Evolutionary conservation across 2,888 invertebrate genomes (phyloP).

Genomic region (Achlya flavicornis): DNA sequence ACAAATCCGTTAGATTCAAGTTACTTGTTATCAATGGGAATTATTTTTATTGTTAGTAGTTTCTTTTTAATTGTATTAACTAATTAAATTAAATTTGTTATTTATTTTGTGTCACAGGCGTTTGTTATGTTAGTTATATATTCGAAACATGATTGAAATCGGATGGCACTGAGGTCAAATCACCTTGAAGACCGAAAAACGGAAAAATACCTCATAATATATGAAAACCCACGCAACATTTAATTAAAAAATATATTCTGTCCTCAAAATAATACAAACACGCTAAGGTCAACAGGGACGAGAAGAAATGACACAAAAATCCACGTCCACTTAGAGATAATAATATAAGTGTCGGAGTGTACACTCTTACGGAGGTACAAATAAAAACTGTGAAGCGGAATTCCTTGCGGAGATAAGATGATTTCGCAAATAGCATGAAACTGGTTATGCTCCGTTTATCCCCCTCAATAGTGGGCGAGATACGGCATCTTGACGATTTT

Average conservation of each 20-base stretch:
- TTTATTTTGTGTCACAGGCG: not conserved
- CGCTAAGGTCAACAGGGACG: not conserved
- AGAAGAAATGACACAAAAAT: not conserved
- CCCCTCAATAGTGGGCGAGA: constrained; percentile 42
- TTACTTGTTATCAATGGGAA: constrained; percentile 11
- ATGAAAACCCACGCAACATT: too few species aligned
- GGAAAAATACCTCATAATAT: too few species aligned
- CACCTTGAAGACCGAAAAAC: too few species aligned
- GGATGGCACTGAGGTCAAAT: too few species aligned
- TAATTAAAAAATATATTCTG: not conserved
- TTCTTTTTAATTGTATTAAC: not conserved
- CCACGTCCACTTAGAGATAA: not conserved
- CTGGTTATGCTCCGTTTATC: constrained; percentile 52
- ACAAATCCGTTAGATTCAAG: constrained; percentile 23
- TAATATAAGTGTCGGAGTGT: constrained; percentile 13
- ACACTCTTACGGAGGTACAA: constrained; percentile 19
- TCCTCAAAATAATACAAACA: not conserved
- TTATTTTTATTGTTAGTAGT: not conserved
- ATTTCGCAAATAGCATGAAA: constrained; percentile 47
- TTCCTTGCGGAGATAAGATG: constrained; percentile 26
- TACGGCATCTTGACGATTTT: constrained; percentile 52
- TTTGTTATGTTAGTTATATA: not conserved
- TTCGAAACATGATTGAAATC: too few species aligned
- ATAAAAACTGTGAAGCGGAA: constrained; percentile 14
- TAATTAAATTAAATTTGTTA: not conserved